These are phyloP conservation scores for Procambarus clarkii DNA, from an alignment of 1,140 invertebrate genomes.

Conservation along the genomic window DNA sequence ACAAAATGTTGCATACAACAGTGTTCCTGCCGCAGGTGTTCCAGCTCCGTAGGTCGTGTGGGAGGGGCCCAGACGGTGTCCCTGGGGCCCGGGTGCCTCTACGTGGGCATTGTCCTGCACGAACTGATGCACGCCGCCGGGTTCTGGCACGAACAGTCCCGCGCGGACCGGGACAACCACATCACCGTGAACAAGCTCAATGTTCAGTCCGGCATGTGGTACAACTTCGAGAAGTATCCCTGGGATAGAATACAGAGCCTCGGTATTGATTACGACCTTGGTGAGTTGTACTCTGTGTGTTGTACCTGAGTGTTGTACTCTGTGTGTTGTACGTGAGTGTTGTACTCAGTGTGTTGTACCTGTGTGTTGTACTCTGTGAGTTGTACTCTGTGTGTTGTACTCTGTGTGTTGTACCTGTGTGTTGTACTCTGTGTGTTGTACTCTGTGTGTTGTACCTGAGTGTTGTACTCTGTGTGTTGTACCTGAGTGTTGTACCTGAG, in stretches of 20 bases:
- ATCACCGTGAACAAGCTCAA: slow-evolving; percentile 66
- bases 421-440: too few relatives aligned
- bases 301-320: too few relatives aligned
- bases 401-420: too few relatives aligned
- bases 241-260: slow-evolving; percentile 76
- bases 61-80: slow-evolving; percentile 77
- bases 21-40: slow-evolving; percentile 76
- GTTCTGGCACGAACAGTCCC: slow-evolving; percentile 73
- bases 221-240: slow-evolving; percentile 65
- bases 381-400: too few relatives aligned
- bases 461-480: too few relatives aligned
- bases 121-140: slow-evolving; percentile 61
- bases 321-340: too few relatives aligned
- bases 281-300: background rate
- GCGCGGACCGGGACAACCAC: slow-evolving; percentile 73
- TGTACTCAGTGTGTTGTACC: too few relatives aligned
- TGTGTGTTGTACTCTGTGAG: too few relatives aligned
- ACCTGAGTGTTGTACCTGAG: too few relatives aligned
- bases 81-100: slow-evolving; percentile 83
- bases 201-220: slow-evolving; percentile 60
- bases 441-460: too few relatives aligned
- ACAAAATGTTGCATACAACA: too few relatives aligned
- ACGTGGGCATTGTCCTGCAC: slow-evolving; percentile 78
- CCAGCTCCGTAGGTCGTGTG: slow-evolving; percentile 78
- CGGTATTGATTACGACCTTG: slow-evolving; percentile 75